Conservation (phyloP, 2,797 vertebrate genomes). For the Enteromius radiatus region DNA sequence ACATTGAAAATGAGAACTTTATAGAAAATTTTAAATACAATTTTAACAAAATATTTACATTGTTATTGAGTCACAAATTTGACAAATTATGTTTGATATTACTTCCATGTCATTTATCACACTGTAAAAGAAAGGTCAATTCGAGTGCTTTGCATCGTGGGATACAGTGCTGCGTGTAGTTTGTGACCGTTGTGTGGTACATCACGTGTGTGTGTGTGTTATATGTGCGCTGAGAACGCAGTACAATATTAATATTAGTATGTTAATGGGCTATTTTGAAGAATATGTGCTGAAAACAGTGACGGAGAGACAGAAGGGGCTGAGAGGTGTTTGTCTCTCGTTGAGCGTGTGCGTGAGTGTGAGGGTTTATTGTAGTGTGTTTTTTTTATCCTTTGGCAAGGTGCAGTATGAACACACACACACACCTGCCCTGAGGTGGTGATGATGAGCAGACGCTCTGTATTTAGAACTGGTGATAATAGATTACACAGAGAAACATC, state of each 20-base stretch:
- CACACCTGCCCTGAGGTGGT: conserved; percentile 23
- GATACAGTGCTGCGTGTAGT: neutral
- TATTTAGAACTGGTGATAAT: conserved; percentile 37
- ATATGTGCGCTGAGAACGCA: neutral
- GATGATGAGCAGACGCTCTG: conserved; percentile 23
- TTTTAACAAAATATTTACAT: neutral
- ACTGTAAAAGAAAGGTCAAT: neutral
- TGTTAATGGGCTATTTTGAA: neutral
- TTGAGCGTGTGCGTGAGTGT: neutral
- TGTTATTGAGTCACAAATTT: neutral
- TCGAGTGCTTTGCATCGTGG: neutral
- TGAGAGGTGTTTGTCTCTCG: neutral
- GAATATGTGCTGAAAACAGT: neutral
- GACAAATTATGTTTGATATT: neutral
- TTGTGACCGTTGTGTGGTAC: neutral
- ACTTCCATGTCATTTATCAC: neutral
- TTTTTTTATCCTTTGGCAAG: neutral
- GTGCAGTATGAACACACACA: conserved; percentile 4
- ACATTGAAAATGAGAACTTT: neutral
- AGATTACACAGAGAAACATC: conserved; percentile 31
- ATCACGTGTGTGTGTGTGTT: neutral
- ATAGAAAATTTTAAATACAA: neutral
- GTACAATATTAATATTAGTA: neutral
- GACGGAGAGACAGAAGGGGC: neutral
- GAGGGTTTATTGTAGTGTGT: conserved; percentile 9